A percentile compares a stretch with the other conserved stretches of the same genome.
Conservation (phyloP, 1,140 invertebrate species). For the Lasioglossum albipes region DNA sequence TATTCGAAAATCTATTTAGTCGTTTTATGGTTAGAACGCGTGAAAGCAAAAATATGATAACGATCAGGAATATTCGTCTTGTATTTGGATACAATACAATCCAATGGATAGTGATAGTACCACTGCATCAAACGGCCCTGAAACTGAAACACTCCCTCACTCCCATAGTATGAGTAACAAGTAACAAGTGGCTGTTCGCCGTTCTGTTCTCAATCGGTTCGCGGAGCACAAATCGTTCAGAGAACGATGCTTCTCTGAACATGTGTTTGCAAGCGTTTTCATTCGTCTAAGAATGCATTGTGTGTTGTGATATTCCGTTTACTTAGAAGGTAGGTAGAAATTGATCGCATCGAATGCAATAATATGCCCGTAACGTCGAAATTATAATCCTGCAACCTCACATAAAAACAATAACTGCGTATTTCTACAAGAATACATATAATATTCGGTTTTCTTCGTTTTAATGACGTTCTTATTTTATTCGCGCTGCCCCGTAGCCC, state of each 20-base stretch:
- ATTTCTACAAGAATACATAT: background rate
- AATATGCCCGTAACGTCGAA: background rate
- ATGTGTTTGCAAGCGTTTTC: constrained; percentile 42
- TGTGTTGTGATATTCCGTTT: background rate
- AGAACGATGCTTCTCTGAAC: constrained; percentile 35
- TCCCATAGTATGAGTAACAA: constrained; percentile 65
- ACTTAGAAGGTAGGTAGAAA: constrained; percentile 33
- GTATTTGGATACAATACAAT: background rate
- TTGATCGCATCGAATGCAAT: background rate
- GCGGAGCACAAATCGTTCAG: constrained; percentile 65
- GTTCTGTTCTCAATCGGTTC: constrained; percentile 63
- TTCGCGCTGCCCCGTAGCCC: constrained; percentile 49
- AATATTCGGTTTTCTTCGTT: background rate
- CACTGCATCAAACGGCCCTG: constrained; percentile 46
- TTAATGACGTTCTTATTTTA: constrained; percentile 20
- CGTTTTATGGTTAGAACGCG: background rate
- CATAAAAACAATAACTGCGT: constrained; percentile 34
- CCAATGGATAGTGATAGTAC: background rate
- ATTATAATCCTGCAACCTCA: constrained; percentile 40
- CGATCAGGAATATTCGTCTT: background rate
- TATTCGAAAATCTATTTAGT: background rate
- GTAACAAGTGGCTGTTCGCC: too few species aligned
- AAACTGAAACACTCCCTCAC: too few species aligned
- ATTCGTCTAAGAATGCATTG: constrained; percentile 18
- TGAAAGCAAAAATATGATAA: background rate